Base-by-base conservation (phyloP, 2,888 invertebrate genomes). In the Yponomeuta evonymella region DNA sequence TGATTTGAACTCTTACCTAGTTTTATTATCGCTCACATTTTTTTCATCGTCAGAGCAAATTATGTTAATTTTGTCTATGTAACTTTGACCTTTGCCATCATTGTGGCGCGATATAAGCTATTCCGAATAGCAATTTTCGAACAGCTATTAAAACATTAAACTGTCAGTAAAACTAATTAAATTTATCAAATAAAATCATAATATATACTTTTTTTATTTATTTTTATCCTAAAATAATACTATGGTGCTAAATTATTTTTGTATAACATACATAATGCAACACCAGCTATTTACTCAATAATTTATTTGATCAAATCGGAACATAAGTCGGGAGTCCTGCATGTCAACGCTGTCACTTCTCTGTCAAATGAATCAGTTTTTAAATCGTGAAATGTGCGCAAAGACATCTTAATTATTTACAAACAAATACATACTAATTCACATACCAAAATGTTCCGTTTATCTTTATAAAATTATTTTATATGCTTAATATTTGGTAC, bases 381-480 rank as follows among this genome's bases (percentile, higher is more conserved):
- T 4, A 58, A 15, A 15, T 58, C 15, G 12, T 15, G 51, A 58
- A 15, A 1, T 58, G 51, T 58, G 51, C 15, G 12, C 15, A 15
- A 58, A 58, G 15, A 15, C 4, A 58, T 58, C 51, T 2, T 15
- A 58, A 6, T 58, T 58, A 58, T 15, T 15, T 58, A 58, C 51
- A 58, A 58, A 58, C 51, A 58, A 58, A 15, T 15, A 15, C 15
- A 15, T 15, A 15, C 15, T 58, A 15, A 15, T 15, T 58, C 51
- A 4, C 51, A 3, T 67, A n/a, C 67, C 67, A 67, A 67, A 67
- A 67, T 67, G 43, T n/a, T 12, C 15, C 5, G n/a, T 58, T 62
- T 74, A 73, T 29, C n/a, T 66, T 73, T 72, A 72, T 73, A 70
- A 73, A 73, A 77, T 75, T 75, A 75, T 71, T 72, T 71, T 71